These are phyloP conservation scores for Galago senegalensis DNA, from an alignment of 2,797 vertebrate species.

Conservation along the genomic window DNA sequence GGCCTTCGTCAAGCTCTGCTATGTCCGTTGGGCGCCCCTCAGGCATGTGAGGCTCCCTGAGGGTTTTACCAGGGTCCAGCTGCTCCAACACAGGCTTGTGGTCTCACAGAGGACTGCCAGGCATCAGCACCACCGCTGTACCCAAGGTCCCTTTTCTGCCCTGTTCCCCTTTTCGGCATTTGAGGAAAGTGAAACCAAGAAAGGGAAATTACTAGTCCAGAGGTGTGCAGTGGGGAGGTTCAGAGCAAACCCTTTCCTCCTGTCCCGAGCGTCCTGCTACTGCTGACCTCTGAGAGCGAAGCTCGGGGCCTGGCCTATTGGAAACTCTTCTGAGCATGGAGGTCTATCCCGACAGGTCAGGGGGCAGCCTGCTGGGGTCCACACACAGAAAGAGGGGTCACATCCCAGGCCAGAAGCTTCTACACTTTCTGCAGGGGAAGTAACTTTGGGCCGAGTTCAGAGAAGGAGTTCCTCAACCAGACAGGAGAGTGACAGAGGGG, in stretches of 20 bases:
- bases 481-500: background rate
- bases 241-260: background rate
- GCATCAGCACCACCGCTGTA: too few species aligned
- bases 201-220: background rate
- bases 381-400: too few species aligned
- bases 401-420: background rate
- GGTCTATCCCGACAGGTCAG: background rate
- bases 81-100: background rate
- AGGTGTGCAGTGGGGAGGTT: rapidly evolving
- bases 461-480: background rate
- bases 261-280: rapidly evolving
- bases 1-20: rapidly evolving
- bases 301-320: background rate
- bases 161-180: too few species aligned
- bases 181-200: background rate
- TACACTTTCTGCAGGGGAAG: background rate
- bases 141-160: background rate
- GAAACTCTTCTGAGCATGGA: background rate
- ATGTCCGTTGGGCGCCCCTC: rapidly evolving
- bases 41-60: rapidly evolving
- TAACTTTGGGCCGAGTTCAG: background rate
- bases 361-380: background rate
- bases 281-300: rapidly evolving
- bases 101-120: rapidly evolving
- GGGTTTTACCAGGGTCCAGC: background rate